phyloP scores from a whole-genome alignment of 2,797 vertebrate genomes.

The Peromyscus nudipes region DNA sequence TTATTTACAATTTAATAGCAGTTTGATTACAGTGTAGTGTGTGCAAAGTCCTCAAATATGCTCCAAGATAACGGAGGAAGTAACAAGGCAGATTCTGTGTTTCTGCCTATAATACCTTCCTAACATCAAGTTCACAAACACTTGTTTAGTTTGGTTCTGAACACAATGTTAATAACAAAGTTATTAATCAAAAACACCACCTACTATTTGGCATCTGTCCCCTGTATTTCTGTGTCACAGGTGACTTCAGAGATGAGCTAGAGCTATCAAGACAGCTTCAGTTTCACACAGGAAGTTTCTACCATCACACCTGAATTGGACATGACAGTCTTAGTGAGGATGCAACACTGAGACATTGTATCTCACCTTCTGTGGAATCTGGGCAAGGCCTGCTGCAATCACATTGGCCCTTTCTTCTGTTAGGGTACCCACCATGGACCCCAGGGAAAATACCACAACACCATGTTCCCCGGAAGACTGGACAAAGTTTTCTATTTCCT shows the following conservation, averaged over 20 bases:
- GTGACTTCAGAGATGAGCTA: neutral
- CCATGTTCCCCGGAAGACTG: conserved; percentile 94
- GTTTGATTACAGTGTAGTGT: neutral
- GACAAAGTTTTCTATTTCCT: conserved; percentile 95
- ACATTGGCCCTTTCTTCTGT: conserved; percentile 90
- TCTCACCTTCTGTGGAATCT: conserved; percentile 94
- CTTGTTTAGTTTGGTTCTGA: neutral
- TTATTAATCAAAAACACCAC: neutral
- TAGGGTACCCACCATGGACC: conserved; percentile 91
- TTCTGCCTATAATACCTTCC: neutral
- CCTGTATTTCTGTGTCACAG: neutral
- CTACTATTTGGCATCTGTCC: neutral
- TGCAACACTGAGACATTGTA: neutral
- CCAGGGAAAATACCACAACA: conserved; percentile 94
- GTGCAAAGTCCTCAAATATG: neutral
- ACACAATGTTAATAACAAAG: neutral
- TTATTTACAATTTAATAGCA: too few species aligned
- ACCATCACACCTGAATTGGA: fast-evolving
- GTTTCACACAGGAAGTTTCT: neutral
- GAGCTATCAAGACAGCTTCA: fast-evolving
- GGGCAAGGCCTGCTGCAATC: conserved; percentile 93
- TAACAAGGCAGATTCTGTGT: neutral
- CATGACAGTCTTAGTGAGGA: neutral
- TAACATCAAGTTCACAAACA: neutral
- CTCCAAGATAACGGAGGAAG: neutral